Evolutionary conservation across 2,113 vertebrate species (phyloP).

Genomic region (Oncorhynchus clarkii): DNA sequence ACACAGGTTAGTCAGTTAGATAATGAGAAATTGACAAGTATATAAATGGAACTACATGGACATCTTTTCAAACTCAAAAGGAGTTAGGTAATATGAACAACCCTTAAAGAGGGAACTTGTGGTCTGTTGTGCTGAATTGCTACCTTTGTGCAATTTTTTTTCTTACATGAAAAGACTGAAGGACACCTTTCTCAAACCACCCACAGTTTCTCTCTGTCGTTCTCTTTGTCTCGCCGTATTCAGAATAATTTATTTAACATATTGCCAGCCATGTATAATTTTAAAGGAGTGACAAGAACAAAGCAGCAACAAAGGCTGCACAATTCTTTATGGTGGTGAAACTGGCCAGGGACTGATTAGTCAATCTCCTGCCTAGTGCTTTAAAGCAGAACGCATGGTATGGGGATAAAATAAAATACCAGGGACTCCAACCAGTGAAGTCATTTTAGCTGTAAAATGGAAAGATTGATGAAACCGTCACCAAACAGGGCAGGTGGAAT

Average conservation of each 20-base stretch:
- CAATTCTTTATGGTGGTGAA: slow-evolving; percentile 43
- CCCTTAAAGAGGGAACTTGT: slow-evolving; percentile 5
- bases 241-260: slow-evolving; percentile 61
- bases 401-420: slow-evolving; percentile 8
- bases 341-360: slow-evolving; percentile 49
- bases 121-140: slow-evolving; percentile 38
- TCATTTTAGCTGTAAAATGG: background rate
- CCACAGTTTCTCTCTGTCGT: slow-evolving; percentile 34
- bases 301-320: slow-evolving; percentile 42
- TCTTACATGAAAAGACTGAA: slow-evolving; percentile 48
- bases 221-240: slow-evolving; percentile 34
- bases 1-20: background rate
- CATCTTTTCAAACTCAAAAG: slow-evolving; percentile 1
- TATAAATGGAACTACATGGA: slow-evolving; percentile 7
- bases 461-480: background rate
- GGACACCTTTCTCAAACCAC: slow-evolving; percentile 51
- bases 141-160: slow-evolving; percentile 20
- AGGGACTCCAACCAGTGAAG: slow-evolving; percentile 35
- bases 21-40: background rate
- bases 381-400: slow-evolving; percentile 28
- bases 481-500: too few relatives aligned
- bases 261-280: slow-evolving; percentile 61
- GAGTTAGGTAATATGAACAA: slow-evolving; percentile 16
- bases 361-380: slow-evolving; percentile 32
- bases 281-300: slow-evolving; percentile 60